Evolutionary conservation across 2,797 vertebrate genomes (phyloP), one percentile per base, ranked within the genome.

Genomic region (Hippoglossus hippoglossus): DNA sequence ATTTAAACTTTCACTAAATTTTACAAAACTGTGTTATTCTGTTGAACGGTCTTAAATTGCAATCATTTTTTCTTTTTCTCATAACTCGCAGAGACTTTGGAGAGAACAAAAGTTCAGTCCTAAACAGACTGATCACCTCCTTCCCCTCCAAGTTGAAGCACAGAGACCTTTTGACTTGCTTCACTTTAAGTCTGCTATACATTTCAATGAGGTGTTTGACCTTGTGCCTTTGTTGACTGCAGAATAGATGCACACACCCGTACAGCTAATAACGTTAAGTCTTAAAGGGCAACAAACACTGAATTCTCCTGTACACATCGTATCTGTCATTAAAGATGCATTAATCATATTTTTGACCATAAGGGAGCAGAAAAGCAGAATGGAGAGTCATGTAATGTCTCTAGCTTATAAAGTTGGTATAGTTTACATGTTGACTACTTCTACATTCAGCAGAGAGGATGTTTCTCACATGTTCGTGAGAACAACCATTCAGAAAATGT

Each of bases 161-260:
- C 12, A 68, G 31, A 74, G 67, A 69, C 71, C 46, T 66, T 61
- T 84, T 62, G 55, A 84, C 52, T 69, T 10, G 19, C 46, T 52
- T 77, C 53, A 69, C 44, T 79, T 80, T 71, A 75, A 60, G 47
- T 75, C 65, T 72, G 71, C 61, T 39, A 55, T 73, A 77, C 63
- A 80, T 83, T 71, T 86, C 65, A 82, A 72, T 83, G 64, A 72
- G 59, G 46, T 22, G 2, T 72, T 80, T 79, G 77, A 87, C 88
- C 75, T 87, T 88, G 76, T 74, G 47, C 60, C 61, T 84, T 71
- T 78, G 53, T 67, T 72, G 36, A 81, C 83, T 87, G 81, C 60
- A 79, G 73, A 89, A 58, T 63, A 65, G 59, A 77, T 63, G 19
- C 53, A 61, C 55, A 61, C 28, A 60, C 22, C 22, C 63, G 47